These are phyloP conservation scores for Zonotrichia albicollis DNA, from an alignment of 2,797 vertebrate genomes.

Conservation along the genomic window DNA sequence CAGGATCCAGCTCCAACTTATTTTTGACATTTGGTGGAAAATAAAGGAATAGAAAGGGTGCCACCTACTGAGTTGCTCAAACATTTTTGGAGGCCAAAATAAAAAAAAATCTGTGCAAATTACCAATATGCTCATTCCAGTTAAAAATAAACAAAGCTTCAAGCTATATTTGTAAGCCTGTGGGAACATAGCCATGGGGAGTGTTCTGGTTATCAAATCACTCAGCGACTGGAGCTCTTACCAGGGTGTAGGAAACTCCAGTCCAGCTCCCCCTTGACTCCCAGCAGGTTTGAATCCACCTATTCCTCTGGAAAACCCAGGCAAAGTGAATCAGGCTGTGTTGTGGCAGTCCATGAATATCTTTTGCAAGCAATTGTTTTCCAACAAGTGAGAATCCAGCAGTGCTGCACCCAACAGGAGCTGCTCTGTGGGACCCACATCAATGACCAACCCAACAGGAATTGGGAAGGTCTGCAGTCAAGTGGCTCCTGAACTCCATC, in stretches of 20 bases:
- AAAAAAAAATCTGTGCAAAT: background rate
- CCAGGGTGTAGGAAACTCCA: background rate
- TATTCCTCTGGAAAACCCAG: background rate
- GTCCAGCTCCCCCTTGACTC: background rate
- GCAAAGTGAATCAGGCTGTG: background rate
- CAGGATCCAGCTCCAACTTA: background rate
- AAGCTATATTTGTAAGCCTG: background rate
- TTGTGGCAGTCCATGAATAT: rapidly evolving
- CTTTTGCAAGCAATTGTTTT: background rate
- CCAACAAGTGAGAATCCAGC: background rate
- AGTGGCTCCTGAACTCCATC: background rate
- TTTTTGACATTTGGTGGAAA: constrained; percentile 49
- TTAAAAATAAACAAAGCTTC: background rate
- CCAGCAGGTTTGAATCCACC: background rate
- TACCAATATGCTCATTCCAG: background rate
- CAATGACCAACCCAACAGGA: background rate
- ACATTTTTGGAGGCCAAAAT: constrained; percentile 52
- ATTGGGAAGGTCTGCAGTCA: background rate
- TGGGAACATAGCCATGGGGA: background rate
- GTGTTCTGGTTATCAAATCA: background rate
- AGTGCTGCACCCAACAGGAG: rapidly evolving
- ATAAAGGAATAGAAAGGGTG: constrained; percentile 79
- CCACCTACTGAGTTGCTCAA: constrained; percentile 75
- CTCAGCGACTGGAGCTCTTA: background rate
- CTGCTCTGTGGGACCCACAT: rapidly evolving